These are phyloP conservation scores for Xyliphius kryptos DNA, from an alignment of 2,113 vertebrate genomes.

Conservation along the genomic window DNA sequence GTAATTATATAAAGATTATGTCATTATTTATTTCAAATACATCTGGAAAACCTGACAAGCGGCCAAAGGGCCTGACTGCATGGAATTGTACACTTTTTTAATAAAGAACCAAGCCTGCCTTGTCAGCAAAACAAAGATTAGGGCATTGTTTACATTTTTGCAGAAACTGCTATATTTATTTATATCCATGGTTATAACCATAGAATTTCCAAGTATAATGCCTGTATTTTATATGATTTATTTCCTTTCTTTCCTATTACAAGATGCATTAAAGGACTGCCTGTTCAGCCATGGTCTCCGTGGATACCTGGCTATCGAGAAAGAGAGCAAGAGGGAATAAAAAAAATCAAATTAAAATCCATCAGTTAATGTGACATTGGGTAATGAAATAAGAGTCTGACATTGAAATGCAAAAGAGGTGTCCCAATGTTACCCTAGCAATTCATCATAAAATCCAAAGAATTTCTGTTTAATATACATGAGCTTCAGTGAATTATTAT, in stretches of 20 bases:
- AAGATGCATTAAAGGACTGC: too few species aligned
- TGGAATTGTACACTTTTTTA: too few species aligned
- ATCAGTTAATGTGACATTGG: slow-evolving; percentile 81
- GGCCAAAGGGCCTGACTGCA: too few species aligned
- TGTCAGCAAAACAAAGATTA: too few species aligned
- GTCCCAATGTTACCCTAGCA: slow-evolving; percentile 81
- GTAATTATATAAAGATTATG: too few species aligned
- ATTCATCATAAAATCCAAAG: slow-evolving; percentile 92
- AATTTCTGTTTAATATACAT: slow-evolving; percentile 90
- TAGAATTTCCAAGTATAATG: too few species aligned
- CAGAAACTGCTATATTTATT: too few species aligned
- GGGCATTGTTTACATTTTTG: too few species aligned
- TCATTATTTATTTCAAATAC: too few species aligned
- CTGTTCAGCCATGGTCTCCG: slow-evolving; percentile 69
- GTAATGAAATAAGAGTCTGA: slow-evolving; percentile 95
- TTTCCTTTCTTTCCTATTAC: slow-evolving; percentile 46
- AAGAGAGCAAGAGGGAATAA: slow-evolving; percentile 12
- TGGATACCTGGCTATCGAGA: slow-evolving; percentile 53
- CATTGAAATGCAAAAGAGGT: slow-evolving; percentile 96
- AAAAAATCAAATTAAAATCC: slow-evolving; percentile 83
- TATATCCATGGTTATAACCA: too few species aligned
- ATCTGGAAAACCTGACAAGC: too few species aligned
- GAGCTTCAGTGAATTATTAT: slow-evolving; percentile 88
- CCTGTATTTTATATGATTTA: slow-evolving; percentile 48
- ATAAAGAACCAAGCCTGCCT: too few species aligned